Base-by-base conservation (phyloP, 2,888 invertebrate species). In the Meliscaeva auricollis region DNA sequence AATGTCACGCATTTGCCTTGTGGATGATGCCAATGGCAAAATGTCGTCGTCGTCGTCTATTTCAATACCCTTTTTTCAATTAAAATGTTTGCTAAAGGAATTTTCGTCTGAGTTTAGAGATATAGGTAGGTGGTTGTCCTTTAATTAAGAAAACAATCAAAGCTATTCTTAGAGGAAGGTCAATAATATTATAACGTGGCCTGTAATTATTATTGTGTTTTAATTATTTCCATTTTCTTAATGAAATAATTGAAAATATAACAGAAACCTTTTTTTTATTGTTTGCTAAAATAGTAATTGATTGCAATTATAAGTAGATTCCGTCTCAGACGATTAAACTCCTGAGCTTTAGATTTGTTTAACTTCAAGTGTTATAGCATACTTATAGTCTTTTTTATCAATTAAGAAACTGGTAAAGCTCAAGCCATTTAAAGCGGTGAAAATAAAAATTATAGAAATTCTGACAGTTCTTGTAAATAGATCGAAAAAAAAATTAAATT, bases 121-220 rank as follows among this genome's bases (percentile, higher is more conserved):
- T 11, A 13, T 35, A 35, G n/a, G 7, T 38, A 13, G 13, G 4
- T 38, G 7, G 13, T 52, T 52, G 50, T 26, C 26, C 50, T 3
- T 52, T 52, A 7, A 13, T 22, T 11, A 26, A 11, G 3, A 26
- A 26, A 52, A 7, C 7, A 30, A 52, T n/a, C 8, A 2, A 11
- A 52, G 15, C 38, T 38, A n/a, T 52, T 52, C n/a, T 26, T 20
- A 20, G 7, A 52, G n/a, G n/a, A 52, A 26, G 52, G 52, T 30
- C 52, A 26, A n/a, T 26, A 1, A 26, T 52, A 30, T 50, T 13
- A 50, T 26, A 5, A 52, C 3, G 26, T 26, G 30, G 26, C 15
- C n/a, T 26, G 26, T 52, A 17, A 20, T 48, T 48, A 48, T 48
- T n/a, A n/a, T n/a, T n/a, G n/a, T 17, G 20, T 9, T 48, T 48